phyloP scores from a whole-genome alignment of 2,888 invertebrate species.

The Melanargia galathea region DNA sequence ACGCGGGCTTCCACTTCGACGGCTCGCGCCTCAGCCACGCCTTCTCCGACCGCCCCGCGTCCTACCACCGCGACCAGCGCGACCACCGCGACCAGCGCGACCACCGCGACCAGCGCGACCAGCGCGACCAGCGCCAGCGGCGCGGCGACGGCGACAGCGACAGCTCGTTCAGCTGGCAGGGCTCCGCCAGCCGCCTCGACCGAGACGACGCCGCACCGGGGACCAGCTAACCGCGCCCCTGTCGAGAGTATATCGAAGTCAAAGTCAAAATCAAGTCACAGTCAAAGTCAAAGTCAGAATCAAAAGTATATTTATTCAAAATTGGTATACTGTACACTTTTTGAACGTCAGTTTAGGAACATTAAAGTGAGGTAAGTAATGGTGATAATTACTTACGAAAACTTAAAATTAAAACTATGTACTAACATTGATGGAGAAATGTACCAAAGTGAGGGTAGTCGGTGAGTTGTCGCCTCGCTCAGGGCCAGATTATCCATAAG shows the following conservation, averaged over 20 bases:
- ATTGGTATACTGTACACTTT: too few species aligned
- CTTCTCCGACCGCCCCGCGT: slow-evolving; percentile 51
- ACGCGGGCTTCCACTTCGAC: slow-evolving; percentile 71
- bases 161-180: slow-evolving; percentile 76
- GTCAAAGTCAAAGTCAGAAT: too few species aligned
- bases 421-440: too few species aligned
- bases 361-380: too few species aligned
- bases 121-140: slow-evolving; percentile 32
- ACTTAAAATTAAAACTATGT: too few species aligned
- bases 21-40: slow-evolving; percentile 61
- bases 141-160: slow-evolving; percentile 72
- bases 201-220: slow-evolving; percentile 15
- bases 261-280: too few species aligned
- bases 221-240: slow-evolving; percentile 7
- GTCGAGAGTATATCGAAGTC: not conserved
- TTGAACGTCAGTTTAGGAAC: too few species aligned
- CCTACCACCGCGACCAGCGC: slow-evolving; percentile 37
- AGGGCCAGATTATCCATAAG: too few species aligned
- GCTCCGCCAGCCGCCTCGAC: slow-evolving; percentile 57
- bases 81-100: not conserved
- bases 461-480: too few species aligned
- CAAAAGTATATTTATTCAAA: too few species aligned
- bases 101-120: not conserved
- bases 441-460: too few species aligned
- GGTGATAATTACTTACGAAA: too few species aligned